Percentiles rank a stretch among this genome's conserved stretches.
Evolutionary conservation across 1,140 invertebrate species (phyloP).

Genomic region (Panonychus citri): DNA sequence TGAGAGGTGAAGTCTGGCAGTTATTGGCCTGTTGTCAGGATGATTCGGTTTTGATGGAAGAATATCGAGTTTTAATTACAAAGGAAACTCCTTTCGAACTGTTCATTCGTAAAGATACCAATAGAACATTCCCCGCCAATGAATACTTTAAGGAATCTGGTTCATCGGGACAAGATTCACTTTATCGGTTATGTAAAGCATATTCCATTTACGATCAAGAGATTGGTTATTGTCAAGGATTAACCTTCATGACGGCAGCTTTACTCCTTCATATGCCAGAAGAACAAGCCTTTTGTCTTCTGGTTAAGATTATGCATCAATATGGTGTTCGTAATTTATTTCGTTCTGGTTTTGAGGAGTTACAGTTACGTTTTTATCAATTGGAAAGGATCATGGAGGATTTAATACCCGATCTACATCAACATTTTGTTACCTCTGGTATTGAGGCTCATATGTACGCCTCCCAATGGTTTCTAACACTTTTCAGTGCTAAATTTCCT

Average conservation of each 20-base stretch:
- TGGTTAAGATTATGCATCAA: conserved; percentile 91
- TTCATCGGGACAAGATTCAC: conserved; percentile 55
- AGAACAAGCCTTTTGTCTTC: conserved; percentile 90
- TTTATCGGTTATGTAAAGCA: conserved; percentile 84
- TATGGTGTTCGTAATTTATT: conserved; percentile 83
- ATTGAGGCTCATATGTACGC: conserved; percentile 98
- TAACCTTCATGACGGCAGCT: conserved; percentile 87
- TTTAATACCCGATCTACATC: conserved; percentile 62
- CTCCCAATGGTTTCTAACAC: conserved; percentile 95
- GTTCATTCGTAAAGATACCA: conserved; percentile 83
- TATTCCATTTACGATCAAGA: conserved; percentile 93
- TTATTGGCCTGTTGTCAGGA: conserved; percentile 62
- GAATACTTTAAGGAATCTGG: conserved; percentile 86
- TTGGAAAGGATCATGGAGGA: conserved; percentile 79
- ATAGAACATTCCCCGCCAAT: conserved; percentile 93
- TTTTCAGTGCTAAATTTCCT: conserved; percentile 95
- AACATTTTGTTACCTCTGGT: conserved; percentile 59
- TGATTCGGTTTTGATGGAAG: conserved; percentile 63
- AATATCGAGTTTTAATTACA: conserved; percentile 68
- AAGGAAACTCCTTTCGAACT: conserved; percentile 73
- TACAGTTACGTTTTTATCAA: conserved; percentile 86
- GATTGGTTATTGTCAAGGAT: conserved; percentile 93
- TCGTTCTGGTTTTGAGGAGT: conserved; percentile 82
- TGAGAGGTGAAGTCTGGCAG: conserved; percentile 93
- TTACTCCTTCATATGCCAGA: conserved; percentile 94